These are phyloP conservation scores for Metalampra italica DNA, from an alignment of 2,888 invertebrate species.

Conservation along the genomic window DNA sequence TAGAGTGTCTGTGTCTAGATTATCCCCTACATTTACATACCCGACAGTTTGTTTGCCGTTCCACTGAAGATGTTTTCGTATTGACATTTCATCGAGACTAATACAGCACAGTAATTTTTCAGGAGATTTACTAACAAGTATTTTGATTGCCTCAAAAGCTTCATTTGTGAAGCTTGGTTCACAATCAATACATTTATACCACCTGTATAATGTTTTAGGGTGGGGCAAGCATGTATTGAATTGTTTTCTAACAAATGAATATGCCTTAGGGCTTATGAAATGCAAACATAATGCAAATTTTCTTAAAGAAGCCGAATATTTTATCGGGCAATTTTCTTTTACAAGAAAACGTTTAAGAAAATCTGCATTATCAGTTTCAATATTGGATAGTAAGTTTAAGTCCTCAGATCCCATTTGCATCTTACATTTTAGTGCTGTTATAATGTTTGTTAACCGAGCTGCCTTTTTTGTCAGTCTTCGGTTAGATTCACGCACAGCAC, in stretches of 20 bases:
- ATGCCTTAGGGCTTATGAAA: not conserved
- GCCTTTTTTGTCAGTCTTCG: not conserved
- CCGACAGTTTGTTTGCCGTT: conserved; percentile 15
- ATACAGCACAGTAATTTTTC: not conserved
- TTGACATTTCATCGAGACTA: conserved; percentile 19
- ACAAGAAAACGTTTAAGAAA: not conserved
- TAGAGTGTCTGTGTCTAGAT: conserved; percentile 12
- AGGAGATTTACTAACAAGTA: not conserved
- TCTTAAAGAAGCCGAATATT: not conserved
- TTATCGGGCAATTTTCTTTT: not conserved
- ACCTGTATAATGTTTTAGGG: conserved; percentile 3
- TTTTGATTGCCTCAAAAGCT: conserved; percentile 9
- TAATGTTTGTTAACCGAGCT: not conserved
- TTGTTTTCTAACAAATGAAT: not conserved
- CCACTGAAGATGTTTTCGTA: conserved; percentile 14
- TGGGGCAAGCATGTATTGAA: conserved; percentile 3
- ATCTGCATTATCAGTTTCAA: not conserved
- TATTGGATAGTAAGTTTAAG: not conserved
- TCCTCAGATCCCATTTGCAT: not conserved
- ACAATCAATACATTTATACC: conserved; percentile 5
- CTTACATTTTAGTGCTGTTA: not conserved
- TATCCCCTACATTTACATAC: conserved; percentile 14
- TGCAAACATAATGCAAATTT: not conserved
- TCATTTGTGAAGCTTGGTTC: conserved; percentile 13
- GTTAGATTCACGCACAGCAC: not conserved